Conservation (phyloP, 2,113 vertebrate species). For the Sinocyclocheilus grahami region DNA sequence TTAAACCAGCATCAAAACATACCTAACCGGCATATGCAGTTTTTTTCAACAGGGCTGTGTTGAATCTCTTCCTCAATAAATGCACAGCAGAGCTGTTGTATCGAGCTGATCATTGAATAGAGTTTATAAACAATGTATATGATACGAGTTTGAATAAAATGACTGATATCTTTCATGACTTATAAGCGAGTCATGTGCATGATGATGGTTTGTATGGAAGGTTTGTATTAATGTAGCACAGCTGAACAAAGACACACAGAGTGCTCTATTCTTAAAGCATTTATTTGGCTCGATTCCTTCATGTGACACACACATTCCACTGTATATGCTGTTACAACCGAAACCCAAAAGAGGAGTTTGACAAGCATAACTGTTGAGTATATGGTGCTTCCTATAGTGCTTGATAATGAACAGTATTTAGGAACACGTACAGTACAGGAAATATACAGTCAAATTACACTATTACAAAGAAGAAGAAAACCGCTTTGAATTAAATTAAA, state of each 20-base stretch:
- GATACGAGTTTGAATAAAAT: too few relatives aligned
- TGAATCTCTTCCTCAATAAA: too few relatives aligned
- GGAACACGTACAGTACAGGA: background rate
- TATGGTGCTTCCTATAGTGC: background rate
- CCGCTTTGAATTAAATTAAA: background rate
- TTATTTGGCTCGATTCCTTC: background rate
- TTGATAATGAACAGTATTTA: background rate
- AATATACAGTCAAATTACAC: slow-evolving; percentile 1
- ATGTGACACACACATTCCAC: background rate
- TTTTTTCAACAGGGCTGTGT: too few relatives aligned
- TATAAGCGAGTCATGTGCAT: too few relatives aligned
- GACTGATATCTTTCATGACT: too few relatives aligned
- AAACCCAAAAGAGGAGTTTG: background rate
- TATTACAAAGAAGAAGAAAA: background rate
- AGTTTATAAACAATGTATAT: too few relatives aligned
- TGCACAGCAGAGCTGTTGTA: too few relatives aligned
- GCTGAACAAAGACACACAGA: background rate
- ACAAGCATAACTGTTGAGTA: background rate
- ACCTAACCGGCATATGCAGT: too few relatives aligned
- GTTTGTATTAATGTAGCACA: background rate
- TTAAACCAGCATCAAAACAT: too few relatives aligned
- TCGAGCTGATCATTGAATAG: too few relatives aligned
- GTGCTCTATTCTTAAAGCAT: background rate
- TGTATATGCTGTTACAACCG: background rate
- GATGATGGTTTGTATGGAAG: too few relatives aligned